Evolutionary conservation across 2,113 vertebrate genomes (phyloP).

Genomic region (Polyodon spathula): DNA sequence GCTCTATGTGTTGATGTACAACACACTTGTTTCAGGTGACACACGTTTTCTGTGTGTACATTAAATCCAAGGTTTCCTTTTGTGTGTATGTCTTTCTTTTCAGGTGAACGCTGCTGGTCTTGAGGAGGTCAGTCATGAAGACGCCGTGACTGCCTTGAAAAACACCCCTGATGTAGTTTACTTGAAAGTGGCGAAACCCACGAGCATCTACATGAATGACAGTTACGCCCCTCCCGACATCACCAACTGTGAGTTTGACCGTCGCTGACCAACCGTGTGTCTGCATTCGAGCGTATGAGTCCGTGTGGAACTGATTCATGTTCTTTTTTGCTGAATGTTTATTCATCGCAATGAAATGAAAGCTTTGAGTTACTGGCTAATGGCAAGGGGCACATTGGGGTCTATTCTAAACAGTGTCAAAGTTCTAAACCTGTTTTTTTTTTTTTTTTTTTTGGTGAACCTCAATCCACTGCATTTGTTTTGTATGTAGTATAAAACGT

Average conservation of each 20-base stretch:
- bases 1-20: too few species aligned
- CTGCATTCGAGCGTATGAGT: not conserved
- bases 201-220: constrained; percentile 91
- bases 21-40: too few species aligned
- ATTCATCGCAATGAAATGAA: too few species aligned
- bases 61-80: not conserved
- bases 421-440: too few species aligned
- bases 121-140: constrained; percentile 96
- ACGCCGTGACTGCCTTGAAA: constrained; percentile 96
- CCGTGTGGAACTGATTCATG: too few species aligned
- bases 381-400: too few species aligned
- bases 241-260: constrained; percentile 78
- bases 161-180: constrained; percentile 94
- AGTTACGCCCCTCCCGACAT: constrained; percentile 82
- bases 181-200: constrained; percentile 93
- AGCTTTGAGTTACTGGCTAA: too few species aligned
- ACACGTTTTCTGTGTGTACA: not conserved
- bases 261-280: not conserved
- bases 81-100: constrained; percentile 14
- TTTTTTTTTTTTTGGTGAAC: too few species aligned
- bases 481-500: too few species aligned
- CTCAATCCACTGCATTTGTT: too few species aligned
- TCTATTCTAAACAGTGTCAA: too few species aligned
- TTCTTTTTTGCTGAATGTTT: too few species aligned
- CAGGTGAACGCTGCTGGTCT: constrained; percentile 88